Evolutionary conservation across 2,113 vertebrate species (phyloP).

Genomic region (Podilymbus podiceps): DNA sequence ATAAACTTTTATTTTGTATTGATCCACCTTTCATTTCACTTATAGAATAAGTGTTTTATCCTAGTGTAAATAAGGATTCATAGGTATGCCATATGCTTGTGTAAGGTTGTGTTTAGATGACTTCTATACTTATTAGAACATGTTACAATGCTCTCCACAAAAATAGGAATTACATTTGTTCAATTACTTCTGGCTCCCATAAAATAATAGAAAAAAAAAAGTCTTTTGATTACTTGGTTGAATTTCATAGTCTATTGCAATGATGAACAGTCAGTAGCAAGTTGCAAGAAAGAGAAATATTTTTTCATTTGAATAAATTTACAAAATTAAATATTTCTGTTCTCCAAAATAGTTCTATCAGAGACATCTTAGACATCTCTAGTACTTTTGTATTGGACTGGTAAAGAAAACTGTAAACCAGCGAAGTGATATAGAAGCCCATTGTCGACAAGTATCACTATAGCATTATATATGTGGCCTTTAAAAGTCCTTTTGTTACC

Average conservation of each 20-base stretch:
- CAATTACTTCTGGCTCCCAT: neutral
- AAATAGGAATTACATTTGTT: neutral
- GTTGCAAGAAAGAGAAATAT: neutral
- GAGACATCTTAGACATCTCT: neutral
- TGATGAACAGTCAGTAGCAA: neutral
- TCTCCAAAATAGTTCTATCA: neutral
- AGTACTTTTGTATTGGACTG: neutral
- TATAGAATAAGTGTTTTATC: neutral
- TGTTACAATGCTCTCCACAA: neutral
- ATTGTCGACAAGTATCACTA: neutral
- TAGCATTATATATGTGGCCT: neutral
- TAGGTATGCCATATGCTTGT: neutral
- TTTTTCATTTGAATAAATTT: neutral
- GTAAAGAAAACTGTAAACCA: neutral
- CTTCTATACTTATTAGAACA: neutral
- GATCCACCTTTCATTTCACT: neutral
- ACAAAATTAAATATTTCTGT: neutral
- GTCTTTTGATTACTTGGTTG: neutral
- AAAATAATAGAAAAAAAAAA: neutral
- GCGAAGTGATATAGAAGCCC: neutral
- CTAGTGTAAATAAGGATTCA: neutral
- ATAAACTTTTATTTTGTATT: neutral
- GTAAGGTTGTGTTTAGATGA: neutral
- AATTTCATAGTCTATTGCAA: neutral
- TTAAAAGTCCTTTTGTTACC: neutral